Evolutionary conservation across 2,113 vertebrate genomes (phyloP).

Genomic region (Macaca fascicularis): T2T-MFA8v1.1 NC_088389.1:64209501-64210000

Average conservation of each 20-base stretch:
- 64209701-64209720: slow-evolving; percentile 1
- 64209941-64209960: neutral
- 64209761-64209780: neutral
- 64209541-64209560: too few relatives aligned
- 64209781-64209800: neutral
- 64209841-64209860: neutral
- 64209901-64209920: slow-evolving; percentile 42
- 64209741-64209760: slow-evolving; percentile 4
- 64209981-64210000: slow-evolving; percentile 22
- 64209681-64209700: neutral
- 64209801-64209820: neutral
- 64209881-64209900: slow-evolving; percentile 19
- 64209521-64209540: too few relatives aligned
- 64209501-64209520: too few relatives aligned
- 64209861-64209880: neutral
- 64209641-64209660: too few relatives aligned
- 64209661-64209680: too few relatives aligned
- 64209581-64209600: too few relatives aligned
- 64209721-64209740: slow-evolving; percentile 2
- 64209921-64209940: slow-evolving; percentile 5
- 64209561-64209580: too few relatives aligned
- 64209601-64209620: too few relatives aligned
- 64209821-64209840: neutral
- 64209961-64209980: slow-evolving; percentile 28
- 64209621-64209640: too few relatives aligned